Evolutionary conservation across 2,797 vertebrate genomes (phyloP).

Genomic region (Poeciliopsis presidionis): DNA sequence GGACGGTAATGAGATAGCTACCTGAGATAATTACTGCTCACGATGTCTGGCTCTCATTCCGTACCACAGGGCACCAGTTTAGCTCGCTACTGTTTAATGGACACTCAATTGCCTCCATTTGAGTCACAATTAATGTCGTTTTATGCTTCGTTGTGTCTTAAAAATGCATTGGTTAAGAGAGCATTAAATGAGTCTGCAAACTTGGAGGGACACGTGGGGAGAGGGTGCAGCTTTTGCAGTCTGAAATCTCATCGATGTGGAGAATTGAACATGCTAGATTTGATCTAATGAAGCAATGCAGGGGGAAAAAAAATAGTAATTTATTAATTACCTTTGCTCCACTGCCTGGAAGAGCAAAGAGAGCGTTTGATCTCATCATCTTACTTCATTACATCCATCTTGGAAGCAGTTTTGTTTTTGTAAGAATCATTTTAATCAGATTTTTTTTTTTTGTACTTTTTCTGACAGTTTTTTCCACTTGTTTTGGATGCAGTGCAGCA

Average conservation of each 20-base stretch:
- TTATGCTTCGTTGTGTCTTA: constrained; percentile 51
- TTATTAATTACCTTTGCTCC: neutral
- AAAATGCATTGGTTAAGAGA: constrained; percentile 15
- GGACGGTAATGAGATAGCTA: constrained; percentile 75
- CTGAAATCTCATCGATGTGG: neutral
- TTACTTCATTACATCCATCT: neutral
- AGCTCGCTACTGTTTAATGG: constrained; percentile 72
- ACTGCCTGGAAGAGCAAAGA: neutral
- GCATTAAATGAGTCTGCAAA: neutral
- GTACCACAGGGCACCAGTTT: constrained; percentile 60
- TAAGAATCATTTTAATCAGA: neutral
- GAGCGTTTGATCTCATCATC: neutral
- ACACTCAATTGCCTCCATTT: constrained; percentile 67
- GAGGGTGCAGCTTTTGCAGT: neutral
- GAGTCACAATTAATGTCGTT: constrained; percentile 55
- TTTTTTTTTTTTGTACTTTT: neutral
- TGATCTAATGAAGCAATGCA: neutral
- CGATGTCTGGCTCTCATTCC: constrained; percentile 59
- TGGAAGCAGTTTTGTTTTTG: neutral
- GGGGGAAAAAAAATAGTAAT: neutral
- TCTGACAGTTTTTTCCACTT: neutral
- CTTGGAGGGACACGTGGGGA: neutral
- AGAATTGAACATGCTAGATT: neutral
- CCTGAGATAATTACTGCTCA: constrained; percentile 79
- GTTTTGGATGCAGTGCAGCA: neutral